Percentiles rank a stretch among this genome's conserved stretches.
These are phyloP conservation scores for Pipistrellus pygmaeus DNA, from an alignment of 2,797 vertebrate genomes.

Conservation along the genomic window DNA sequence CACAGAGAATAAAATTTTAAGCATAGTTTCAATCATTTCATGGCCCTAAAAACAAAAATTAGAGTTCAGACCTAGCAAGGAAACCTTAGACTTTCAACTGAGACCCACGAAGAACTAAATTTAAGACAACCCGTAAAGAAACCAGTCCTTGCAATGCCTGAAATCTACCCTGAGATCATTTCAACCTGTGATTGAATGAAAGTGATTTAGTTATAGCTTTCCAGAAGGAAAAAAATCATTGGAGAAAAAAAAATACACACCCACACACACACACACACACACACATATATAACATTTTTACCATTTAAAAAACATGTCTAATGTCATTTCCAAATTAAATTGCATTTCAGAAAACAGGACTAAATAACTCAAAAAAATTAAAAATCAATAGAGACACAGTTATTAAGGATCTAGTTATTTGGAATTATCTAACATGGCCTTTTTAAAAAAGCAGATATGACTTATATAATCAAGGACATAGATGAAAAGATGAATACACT, in stretches of 20 bases:
- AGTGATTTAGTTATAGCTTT: not conserved
- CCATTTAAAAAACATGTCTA: not conserved
- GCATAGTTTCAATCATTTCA: not conserved
- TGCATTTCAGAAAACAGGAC: not conserved
- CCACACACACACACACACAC: no score
- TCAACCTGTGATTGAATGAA: not conserved
- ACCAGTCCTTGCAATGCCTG: not conserved
- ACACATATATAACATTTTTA: not conserved
- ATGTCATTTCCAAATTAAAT: constrained; percentile 12
- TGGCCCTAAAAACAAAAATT: not conserved
- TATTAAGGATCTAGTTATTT: not conserved
- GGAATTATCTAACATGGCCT: not conserved
- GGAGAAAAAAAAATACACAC: not conserved
- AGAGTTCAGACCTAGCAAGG: not conserved
- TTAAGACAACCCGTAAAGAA: constrained; percentile 32
- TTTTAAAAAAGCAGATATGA: not conserved
- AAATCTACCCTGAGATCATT: not conserved
- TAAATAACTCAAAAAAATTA: not conserved
- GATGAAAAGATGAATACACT: not conserved
- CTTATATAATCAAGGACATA: constrained; percentile 1
- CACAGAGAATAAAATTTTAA: constrained; percentile 12
- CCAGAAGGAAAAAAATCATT: not conserved
- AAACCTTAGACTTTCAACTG: not conserved
- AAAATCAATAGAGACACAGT: not conserved
- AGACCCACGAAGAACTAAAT: not conserved